A percentile compares a stretch with the other conserved stretches of the same genome.
These are phyloP conservation scores for Papilio helenus DNA, from an alignment of 1,140 invertebrate species.

Conservation along the genomic window DNA sequence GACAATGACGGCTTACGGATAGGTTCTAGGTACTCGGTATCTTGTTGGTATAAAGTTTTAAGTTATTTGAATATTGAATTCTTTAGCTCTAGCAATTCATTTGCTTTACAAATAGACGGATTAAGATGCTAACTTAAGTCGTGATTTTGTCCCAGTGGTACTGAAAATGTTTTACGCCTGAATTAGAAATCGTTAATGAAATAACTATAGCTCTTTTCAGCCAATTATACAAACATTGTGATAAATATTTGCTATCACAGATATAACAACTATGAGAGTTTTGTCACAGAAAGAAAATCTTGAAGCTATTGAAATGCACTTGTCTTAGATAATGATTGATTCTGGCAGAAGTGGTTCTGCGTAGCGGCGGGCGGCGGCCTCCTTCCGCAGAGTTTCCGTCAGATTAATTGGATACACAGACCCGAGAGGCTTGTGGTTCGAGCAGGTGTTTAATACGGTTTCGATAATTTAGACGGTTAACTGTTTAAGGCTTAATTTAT, in stretches of 20 bases:
- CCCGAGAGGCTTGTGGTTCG: slow-evolving; percentile 54
- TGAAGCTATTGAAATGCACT: slow-evolving; percentile 46
- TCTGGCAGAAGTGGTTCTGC: slow-evolving; percentile 46
- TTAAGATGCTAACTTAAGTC: neutral
- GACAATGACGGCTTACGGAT: neutral
- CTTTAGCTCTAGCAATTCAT: neutral
- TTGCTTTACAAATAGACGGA: neutral
- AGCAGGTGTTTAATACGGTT: slow-evolving; percentile 58
- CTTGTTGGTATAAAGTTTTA: neutral
- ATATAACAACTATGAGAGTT: too few relatives aligned
- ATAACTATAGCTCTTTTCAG: neutral
- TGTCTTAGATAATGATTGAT: slow-evolving; percentile 56
- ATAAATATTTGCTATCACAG: slow-evolving; percentile 40
- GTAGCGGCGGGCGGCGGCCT: slow-evolving; percentile 45
- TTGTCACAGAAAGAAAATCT: slow-evolving; percentile 33
- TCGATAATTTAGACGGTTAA: slow-evolving; percentile 63
- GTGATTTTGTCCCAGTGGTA: neutral
- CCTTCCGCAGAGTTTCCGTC: slow-evolving; percentile 47
- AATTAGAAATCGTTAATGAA: neutral
- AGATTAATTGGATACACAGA: slow-evolving; percentile 64
- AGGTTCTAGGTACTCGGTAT: neutral
- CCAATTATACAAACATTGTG: neutral
- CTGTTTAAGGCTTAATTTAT: slow-evolving; percentile 50
- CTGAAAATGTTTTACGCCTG: neutral
- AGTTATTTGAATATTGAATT: neutral